phyloP scores from a whole-genome alignment of 2,113 vertebrate species.

The Harpagus bidentatus region DNA sequence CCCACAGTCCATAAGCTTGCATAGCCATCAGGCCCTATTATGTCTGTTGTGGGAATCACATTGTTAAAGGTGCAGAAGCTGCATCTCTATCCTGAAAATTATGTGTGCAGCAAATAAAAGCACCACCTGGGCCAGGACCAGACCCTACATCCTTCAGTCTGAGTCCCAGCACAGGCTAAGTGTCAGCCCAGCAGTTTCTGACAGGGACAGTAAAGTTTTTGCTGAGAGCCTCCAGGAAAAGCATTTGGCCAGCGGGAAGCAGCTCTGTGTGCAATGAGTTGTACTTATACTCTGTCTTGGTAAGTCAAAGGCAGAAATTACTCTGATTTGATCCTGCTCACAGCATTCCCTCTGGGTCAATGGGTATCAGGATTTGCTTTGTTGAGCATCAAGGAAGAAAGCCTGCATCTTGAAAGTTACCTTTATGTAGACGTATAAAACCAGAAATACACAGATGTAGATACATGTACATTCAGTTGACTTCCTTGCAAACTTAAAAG shows the following conservation, averaged over 20 bases:
- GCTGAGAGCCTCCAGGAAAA: not conserved
- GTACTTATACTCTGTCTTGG: not conserved
- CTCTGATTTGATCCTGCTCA: not conserved
- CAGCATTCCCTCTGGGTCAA: not conserved
- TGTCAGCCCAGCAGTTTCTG: not conserved
- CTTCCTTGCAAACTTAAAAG: not conserved
- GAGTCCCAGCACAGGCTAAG: not conserved
- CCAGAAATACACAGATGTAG: not conserved
- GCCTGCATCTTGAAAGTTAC: not conserved
- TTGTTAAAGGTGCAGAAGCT: not conserved
- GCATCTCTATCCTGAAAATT: not conserved
- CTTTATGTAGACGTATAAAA: not conserved
- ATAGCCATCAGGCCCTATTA: accelerated
- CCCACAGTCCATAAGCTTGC: not conserved
- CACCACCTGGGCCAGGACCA: not conserved
- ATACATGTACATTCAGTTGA: not conserved
- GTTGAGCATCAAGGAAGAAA: not conserved
- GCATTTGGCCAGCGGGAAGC: not conserved
- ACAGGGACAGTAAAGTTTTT: not conserved
- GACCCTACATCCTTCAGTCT: not conserved
- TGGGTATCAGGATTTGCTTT: not conserved
- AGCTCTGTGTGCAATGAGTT: not conserved
- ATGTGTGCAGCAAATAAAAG: not conserved
- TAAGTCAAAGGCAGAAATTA: not conserved
- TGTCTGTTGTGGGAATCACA: not conserved